These are phyloP conservation scores for Vollenhovia emeryi DNA, from an alignment of 1,140 invertebrate genomes.

Conservation along the genomic window DNA sequence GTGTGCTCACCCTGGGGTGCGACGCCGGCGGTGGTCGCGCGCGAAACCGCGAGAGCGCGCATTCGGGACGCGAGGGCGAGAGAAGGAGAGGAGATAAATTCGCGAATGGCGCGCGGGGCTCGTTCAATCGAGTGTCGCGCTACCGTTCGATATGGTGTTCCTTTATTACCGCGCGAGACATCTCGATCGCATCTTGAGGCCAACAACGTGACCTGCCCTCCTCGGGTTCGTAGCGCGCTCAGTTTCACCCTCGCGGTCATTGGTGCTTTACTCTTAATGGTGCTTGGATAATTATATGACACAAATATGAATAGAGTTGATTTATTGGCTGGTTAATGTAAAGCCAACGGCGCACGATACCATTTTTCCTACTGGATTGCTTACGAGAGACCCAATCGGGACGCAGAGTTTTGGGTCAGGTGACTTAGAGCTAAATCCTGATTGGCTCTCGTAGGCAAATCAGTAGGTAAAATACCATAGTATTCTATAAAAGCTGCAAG, in stretches of 20 bases:
- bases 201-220: neutral
- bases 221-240: neutral
- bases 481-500: too few species aligned
- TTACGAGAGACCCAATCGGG: too few species aligned
- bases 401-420: too few species aligned
- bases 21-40: constrained; percentile 64
- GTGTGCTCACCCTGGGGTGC: constrained; percentile 37
- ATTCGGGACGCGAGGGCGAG: constrained; percentile 27
- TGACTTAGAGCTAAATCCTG: too few species aligned
- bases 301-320: neutral
- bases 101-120: constrained; percentile 28
- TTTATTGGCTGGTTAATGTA: too few species aligned
- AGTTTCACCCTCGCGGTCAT: neutral
- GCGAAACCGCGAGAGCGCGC: constrained; percentile 51
- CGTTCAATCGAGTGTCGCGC: constrained; percentile 45
- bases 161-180: constrained; percentile 43
- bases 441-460: too few species aligned
- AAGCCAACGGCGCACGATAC: too few species aligned
- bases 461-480: too few species aligned
- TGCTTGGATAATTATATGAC: neutral
- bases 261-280: neutral
- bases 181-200: constrained; percentile 28
- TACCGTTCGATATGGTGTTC: constrained; percentile 35
- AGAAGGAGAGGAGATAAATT: constrained; percentile 50
- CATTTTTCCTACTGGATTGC: too few species aligned